Percentiles rank a stretch among this genome's conserved stretches.
Conservation (phyloP, 2,113 vertebrate genomes). For the Morone saxatilis region DNA sequence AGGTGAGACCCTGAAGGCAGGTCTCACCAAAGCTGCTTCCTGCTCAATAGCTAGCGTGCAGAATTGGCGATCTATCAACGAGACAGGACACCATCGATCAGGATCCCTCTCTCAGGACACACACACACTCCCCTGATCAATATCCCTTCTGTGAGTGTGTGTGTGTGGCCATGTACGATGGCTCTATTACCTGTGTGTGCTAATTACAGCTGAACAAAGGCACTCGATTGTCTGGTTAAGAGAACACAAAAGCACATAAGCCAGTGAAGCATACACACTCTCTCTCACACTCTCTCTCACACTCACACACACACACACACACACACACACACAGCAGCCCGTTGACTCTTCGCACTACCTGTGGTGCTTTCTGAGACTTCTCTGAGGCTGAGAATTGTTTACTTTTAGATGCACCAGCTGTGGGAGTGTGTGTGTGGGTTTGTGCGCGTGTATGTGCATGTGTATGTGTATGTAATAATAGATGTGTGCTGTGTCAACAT, state of each 20-base stretch:
- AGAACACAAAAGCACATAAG: conserved; percentile 36
- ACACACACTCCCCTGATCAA: conserved; percentile 62
- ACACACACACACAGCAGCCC: conserved; percentile 15
- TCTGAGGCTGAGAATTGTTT: conserved; percentile 48
- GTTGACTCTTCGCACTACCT: conserved; percentile 30
- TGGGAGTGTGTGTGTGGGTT: conserved; percentile 21
- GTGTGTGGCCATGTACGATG: conserved; percentile 42
- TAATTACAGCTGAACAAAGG: conserved; percentile 64
- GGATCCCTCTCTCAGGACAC: conserved; percentile 67
- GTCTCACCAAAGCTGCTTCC: conserved; percentile 64
- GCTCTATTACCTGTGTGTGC: conserved; percentile 67
- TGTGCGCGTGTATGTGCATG: not conserved
- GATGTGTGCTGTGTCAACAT: conserved; percentile 67
- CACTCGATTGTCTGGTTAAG: conserved; percentile 47
- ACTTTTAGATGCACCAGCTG: conserved; percentile 45
- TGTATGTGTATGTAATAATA: conserved; percentile 57
- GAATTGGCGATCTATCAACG: conserved; percentile 81
- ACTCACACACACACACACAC: not conserved
- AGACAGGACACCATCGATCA: conserved; percentile 79
- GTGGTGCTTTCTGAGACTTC: conserved; percentile 39
- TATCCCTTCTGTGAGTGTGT: conserved; percentile 36
- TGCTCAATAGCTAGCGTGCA: conserved; percentile 70
- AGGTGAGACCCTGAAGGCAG: conserved; percentile 56
- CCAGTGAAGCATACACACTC: not conserved
- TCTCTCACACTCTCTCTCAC: too few relatives aligned